Evolutionary conservation across 53 echinoderm and acorn worm genomes (phyloP).

Genomic region (Holothuria scabra): DNA sequence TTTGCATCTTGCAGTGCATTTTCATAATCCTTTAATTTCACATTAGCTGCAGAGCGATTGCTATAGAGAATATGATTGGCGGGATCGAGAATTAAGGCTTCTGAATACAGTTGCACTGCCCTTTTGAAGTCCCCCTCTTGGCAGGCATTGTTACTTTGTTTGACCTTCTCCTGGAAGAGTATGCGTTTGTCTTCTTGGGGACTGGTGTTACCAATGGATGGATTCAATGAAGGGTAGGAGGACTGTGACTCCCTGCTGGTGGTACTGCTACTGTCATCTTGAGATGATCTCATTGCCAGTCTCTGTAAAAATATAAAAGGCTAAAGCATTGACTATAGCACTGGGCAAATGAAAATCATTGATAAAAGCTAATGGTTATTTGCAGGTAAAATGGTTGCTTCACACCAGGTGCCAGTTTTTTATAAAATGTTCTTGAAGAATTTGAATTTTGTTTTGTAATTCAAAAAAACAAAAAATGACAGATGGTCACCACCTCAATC

Average conservation of each 20-base stretch:
- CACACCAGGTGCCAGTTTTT: no score
- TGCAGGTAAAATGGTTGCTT: no score
- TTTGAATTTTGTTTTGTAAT: no score
- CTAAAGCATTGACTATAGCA: not conserved
- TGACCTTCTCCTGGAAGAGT: conserved; percentile 96
- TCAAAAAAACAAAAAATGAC: no score
- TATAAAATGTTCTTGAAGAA: no score
- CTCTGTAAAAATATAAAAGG: not conserved
- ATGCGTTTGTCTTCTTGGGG: conserved; percentile 77
- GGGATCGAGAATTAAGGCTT: conserved; percentile 90
- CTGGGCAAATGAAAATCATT: no score
- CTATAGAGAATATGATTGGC: conserved; percentile 96
- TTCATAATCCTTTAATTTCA: conserved; percentile 96
- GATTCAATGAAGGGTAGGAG: not conserved
- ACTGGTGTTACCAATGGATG: not conserved
- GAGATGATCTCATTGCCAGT: conserved; percentile 29
- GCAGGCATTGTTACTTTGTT: conserved; percentile 96
- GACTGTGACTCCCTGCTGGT: conserved; percentile 60
- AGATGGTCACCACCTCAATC: no score
- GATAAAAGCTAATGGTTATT: no score
- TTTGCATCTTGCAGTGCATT: conserved; percentile 93
- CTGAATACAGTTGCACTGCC: conserved; percentile 91
- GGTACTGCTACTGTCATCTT: conserved; percentile 56
- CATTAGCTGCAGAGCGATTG: conserved; percentile 95
- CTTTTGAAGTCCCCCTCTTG: conserved; percentile 87